Base-by-base conservation (phyloP, 2,888 invertebrate genomes). In the Conchocele bisecta region DNA sequence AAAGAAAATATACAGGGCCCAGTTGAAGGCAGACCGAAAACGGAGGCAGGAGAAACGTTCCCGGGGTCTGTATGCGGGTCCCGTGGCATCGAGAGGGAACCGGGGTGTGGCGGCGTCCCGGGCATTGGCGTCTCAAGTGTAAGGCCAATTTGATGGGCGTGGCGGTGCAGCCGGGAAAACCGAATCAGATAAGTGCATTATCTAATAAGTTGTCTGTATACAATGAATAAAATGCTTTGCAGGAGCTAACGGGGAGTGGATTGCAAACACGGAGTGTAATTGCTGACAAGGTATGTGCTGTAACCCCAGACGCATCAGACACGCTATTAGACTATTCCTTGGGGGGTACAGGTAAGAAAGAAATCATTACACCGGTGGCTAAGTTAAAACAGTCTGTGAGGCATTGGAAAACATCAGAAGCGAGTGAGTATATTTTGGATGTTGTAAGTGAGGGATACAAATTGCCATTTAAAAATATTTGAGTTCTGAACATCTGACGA, bases 121-220 rank as follows among this genome's bases (percentile, higher is more conserved):
- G 66, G 13, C 66, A 72, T 41, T 72, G 66, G 67, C 28, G 61
- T 15, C 6, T 22, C 11, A 63, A 66, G 15, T 72, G 66, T 39
- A 31, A 35, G 11, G 37, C 39, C 24, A 26, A 9, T n/a, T n/a
- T n/a, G n/a, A n/a, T n/a, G n/a, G n/a, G n/a, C n/a, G n/a, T n/a
- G n/a, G n/a, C n/a, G n/a, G n/a, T n/a, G n/a, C n/a, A n/a, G n/a
- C n/a, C n/a, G n/a, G n/a, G n/a, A n/a, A n/a, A n/a, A n/a, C n/a
- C n/a, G n/a, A n/a, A n/a, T n/a, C n/a, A n/a, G n/a, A n/a, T n/a
- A n/a, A n/a, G n/a, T n/a, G n/a, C n/a, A n/a, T n/a, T n/a, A n/a
- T n/a, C n/a, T n/a, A n/a, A n/a, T n/a, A n/a, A n/a, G n/a, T n/a
- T n/a, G n/a, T n/a, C n/a, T n/a, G n/a, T n/a, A n/a, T n/a, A n/a